These are phyloP conservation scores for Mola mola DNA, from an alignment of 2,113 vertebrate genomes.

Conservation along the genomic window DNA sequence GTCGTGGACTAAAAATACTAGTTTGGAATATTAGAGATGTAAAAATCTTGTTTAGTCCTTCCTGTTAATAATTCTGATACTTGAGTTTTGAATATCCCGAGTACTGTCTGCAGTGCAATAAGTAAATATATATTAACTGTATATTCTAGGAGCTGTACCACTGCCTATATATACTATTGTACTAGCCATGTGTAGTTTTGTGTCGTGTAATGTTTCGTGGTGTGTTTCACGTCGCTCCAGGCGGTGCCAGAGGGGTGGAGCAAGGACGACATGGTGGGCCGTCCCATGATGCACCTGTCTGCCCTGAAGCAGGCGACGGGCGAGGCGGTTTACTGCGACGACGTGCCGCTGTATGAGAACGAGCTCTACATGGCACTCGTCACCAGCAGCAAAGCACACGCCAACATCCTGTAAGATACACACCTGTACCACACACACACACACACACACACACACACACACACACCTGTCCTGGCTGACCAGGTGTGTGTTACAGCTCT, in stretches of 20 bases:
- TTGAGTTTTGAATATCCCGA: too few relatives aligned
- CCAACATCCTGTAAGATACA: conserved; percentile 87
- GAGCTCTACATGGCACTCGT: conserved; percentile 90
- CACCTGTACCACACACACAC: background rate
- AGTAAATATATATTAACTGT: too few relatives aligned
- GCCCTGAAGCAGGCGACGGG: conserved; percentile 91
- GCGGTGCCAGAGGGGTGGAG: conserved; percentile 86
- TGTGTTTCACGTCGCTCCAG: too few relatives aligned
- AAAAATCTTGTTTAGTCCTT: too few relatives aligned
- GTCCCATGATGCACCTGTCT: conserved; percentile 89
- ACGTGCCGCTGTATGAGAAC: conserved; percentile 89
- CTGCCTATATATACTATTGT: too few relatives aligned
- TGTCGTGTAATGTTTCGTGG: conserved; percentile 11
- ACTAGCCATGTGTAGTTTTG: too few relatives aligned
- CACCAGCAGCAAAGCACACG: conserved; percentile 90
- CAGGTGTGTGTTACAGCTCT: conserved; percentile 77
- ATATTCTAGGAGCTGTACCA: too few relatives aligned
- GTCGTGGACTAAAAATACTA: too few relatives aligned
- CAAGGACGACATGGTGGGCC: conserved; percentile 87
- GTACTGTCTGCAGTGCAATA: too few relatives aligned
- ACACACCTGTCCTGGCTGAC: conserved; percentile 14
- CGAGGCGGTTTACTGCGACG: conserved; percentile 94
- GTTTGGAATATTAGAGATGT: too few relatives aligned
- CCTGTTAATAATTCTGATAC: too few relatives aligned
- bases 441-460: background rate